Conservation (phyloP, 2,797 vertebrate species). For the Danio jaintianensis region DNA sequence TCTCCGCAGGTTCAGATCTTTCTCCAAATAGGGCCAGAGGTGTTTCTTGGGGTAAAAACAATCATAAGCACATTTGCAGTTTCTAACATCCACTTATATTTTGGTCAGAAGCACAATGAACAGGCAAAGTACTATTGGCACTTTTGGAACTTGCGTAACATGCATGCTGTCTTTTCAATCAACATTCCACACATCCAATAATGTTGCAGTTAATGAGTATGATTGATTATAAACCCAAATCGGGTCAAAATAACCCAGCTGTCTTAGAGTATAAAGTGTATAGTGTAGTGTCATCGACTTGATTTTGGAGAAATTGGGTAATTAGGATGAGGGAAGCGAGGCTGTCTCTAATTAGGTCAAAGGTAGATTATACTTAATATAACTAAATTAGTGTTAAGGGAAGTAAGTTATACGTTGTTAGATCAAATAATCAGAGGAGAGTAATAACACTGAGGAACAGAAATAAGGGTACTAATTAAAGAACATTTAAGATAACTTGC, state of each 20-base stretch:
- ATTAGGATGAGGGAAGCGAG: not conserved
- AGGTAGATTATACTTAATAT: conserved; percentile 4
- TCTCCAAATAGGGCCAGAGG: too few relatives aligned
- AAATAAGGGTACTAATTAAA: conserved; percentile 10
- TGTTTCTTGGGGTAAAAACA: too few relatives aligned
- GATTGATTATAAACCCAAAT: not conserved
- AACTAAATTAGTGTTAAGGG: not conserved
- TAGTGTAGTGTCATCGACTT: not conserved
- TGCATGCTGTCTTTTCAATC: not conserved
- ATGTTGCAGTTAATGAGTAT: not conserved
- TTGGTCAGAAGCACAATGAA: not conserved
- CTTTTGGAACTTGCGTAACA: not conserved
- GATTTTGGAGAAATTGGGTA: not conserved
- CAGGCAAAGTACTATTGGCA: not conserved
- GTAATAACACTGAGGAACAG: not conserved
- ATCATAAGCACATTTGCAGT: too few relatives aligned
- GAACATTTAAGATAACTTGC: not conserved
- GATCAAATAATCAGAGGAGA: not conserved
- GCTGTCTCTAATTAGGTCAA: not conserved
- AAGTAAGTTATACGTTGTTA: not conserved
- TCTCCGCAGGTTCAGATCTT: too few relatives aligned
- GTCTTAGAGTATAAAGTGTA: not conserved
- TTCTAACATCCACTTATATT: not conserved
- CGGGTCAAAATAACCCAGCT: not conserved
- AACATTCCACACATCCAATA: not conserved